Percentiles rank a stretch among this genome's conserved stretches.
These are phyloP conservation scores for Charaxes varanes DNA, from an alignment of 1,140 invertebrate genomes.

Conservation along the genomic window DNA sequence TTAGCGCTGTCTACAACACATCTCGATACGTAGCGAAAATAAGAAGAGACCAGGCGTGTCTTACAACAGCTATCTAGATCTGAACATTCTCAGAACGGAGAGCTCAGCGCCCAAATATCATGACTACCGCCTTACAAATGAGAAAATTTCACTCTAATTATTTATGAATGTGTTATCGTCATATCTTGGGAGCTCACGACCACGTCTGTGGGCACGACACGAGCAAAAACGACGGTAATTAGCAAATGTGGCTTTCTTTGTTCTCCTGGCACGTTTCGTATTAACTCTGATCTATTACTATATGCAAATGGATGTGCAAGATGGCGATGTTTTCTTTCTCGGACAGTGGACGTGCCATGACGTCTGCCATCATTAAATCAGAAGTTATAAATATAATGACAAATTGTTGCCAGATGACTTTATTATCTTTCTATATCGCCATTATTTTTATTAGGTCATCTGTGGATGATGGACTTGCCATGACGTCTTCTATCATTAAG, in stretches of 20 bases:
- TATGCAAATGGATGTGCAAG: no score
- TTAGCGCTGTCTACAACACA: conserved; percentile 29
- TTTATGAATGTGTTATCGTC: conserved; percentile 74
- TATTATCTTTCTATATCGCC: no score
- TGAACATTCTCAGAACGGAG: conserved; percentile 60
- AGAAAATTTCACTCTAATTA: conserved; percentile 75
- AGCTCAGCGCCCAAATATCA: conserved; percentile 69
- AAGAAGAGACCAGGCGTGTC: conserved; percentile 60
- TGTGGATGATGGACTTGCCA: no score
- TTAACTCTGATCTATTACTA: no score
- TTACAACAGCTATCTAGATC: conserved; percentile 64
- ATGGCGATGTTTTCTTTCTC: no score
- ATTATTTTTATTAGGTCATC: no score
- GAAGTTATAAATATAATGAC: no score
- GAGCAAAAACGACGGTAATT: conserved; percentile 69
- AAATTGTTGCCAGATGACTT: no score
- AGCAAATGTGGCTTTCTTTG: conserved; percentile 73
- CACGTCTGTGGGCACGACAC: conserved; percentile 67
- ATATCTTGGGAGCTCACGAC: conserved; percentile 71
- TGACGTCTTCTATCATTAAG: no score
- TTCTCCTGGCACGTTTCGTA: conserved; percentile 67
- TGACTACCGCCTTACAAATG: conserved; percentile 72
- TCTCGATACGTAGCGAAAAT: conserved; percentile 48
- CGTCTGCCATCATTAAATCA: no score
- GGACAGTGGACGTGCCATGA: no score